Percentiles rank a stretch among this genome's conserved stretches.
These are phyloP conservation scores for Arnoldichthys spilopterus DNA, from an alignment of 2,797 vertebrate species.

Conservation along the genomic window DNA sequence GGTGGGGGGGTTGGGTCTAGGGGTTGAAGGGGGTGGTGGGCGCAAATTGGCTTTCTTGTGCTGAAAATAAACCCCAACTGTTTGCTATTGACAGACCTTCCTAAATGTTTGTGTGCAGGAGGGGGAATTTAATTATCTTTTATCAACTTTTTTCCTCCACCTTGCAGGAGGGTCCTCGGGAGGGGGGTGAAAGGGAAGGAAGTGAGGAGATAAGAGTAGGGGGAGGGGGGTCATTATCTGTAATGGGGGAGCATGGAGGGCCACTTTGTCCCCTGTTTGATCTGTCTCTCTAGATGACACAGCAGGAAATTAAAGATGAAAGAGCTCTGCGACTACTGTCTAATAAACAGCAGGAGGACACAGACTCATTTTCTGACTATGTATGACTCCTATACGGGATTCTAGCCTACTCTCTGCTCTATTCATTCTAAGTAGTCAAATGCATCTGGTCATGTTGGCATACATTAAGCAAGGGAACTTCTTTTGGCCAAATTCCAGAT, in stretches of 20 bases:
- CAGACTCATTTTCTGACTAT: slow-evolving; percentile 67
- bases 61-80: slow-evolving; percentile 64
- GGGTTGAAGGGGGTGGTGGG: slow-evolving; percentile 13
- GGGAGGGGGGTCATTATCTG: slow-evolving; percentile 58
- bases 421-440: slow-evolving; percentile 33
- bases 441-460: slow-evolving; percentile 24
- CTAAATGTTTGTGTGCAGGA: slow-evolving; percentile 61
- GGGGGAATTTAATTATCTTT: slow-evolving; percentile 69
- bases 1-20: slow-evolving; percentile 8
- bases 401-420: slow-evolving; percentile 31
- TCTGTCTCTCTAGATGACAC: slow-evolving; percentile 77
- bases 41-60: slow-evolving; percentile 60
- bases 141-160: slow-evolving; percentile 60
- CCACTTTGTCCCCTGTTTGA: slow-evolving; percentile 82
- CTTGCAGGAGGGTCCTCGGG: slow-evolving; percentile 66
- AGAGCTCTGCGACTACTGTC: slow-evolving; percentile 76
- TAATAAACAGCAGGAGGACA: slow-evolving; percentile 74
- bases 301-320: slow-evolving; percentile 84
- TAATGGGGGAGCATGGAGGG: slow-evolving; percentile 71
- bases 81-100: slow-evolving; percentile 66
- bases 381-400: slow-evolving; percentile 59
- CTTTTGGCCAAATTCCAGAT: slow-evolving; percentile 12
- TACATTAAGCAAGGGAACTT: slow-evolving; percentile 26
- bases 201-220: slow-evolving; percentile 63
- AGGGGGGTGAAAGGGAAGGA: slow-evolving; percentile 64